Evolutionary conservation across 1,140 invertebrate genomes (phyloP).

Genomic region (Pachyrhynchus sulphureomaculatus): DNA sequence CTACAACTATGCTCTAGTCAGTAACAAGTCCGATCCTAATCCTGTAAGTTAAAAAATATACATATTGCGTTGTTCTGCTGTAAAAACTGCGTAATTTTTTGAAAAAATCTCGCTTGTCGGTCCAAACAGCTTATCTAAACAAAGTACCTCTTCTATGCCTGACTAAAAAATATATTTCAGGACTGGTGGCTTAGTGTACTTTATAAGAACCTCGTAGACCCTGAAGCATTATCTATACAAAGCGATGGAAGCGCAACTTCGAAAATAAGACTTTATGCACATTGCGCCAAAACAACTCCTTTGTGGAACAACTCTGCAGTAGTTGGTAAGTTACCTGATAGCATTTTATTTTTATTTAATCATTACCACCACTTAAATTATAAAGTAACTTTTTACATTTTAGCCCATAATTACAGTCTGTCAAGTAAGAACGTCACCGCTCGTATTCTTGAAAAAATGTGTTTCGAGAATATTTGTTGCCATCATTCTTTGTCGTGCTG

Average conservation of each 20-base stretch:
- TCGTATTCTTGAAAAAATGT: no score
- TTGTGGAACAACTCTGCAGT: neutral
- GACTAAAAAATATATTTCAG: conserved; percentile 45
- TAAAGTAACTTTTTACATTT: no score
- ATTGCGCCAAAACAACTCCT: conserved; percentile 55
- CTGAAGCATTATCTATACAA: conserved; percentile 59
- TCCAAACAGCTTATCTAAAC: neutral
- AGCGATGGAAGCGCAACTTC: conserved; percentile 45
- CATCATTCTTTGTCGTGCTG: no score
- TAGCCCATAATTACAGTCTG: no score
- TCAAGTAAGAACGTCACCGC: no score
- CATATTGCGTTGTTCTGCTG: neutral
- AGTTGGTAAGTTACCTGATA: conserved; percentile 1
- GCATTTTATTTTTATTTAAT: no score
- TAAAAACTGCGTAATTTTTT: neutral
- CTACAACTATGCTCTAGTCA: conserved; percentile 68
- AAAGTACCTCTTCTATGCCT: no score
- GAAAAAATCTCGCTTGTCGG: neutral
- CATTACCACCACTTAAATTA: no score
- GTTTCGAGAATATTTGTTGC: neutral
- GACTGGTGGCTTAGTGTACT: conserved; percentile 75
- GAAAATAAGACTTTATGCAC: conserved; percentile 62
- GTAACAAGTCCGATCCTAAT: conserved; percentile 60
- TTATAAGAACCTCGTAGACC: conserved; percentile 69
- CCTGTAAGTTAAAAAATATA: conserved; percentile 40